Percentiles rank a stretch among this genome's conserved stretches.
Evolutionary conservation across 2,113 vertebrate genomes (phyloP).

Genomic region (Mandrillus leucophaeus): DNA sequence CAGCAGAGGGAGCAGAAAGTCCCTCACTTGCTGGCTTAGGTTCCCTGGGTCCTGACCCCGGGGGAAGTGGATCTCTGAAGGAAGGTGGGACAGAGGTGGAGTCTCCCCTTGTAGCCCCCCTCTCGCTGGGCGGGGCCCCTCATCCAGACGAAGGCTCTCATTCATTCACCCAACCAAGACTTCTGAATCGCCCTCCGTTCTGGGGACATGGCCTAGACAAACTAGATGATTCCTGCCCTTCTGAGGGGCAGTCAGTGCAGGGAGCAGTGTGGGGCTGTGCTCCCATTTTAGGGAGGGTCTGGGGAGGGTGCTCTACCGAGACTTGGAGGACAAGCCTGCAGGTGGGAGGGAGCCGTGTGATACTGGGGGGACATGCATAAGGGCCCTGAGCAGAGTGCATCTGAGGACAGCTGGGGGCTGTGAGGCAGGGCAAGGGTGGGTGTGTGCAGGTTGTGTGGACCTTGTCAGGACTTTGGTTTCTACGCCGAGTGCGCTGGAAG

Average conservation of each 20-base stretch:
- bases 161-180: too few species aligned
- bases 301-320: not conserved
- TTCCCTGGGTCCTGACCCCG: not conserved
- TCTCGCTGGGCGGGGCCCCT: not conserved
- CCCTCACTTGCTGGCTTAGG: not conserved
- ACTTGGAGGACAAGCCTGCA: not conserved
- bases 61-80: not conserved
- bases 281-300: not conserved
- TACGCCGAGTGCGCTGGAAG: too few species aligned
- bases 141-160: not conserved
- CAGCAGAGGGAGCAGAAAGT: not conserved
- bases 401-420: not conserved
- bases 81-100: not conserved
- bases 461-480: not conserved
- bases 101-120: not conserved
- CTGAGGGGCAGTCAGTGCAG: not conserved
- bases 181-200: rapidly evolving
- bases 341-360: not conserved
- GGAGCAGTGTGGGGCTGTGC: not conserved
- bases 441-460: not conserved
- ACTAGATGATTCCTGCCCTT: not conserved
- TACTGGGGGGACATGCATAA: rapidly evolving
- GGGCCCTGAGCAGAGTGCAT: not conserved
- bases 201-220: not conserved
- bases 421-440: not conserved